phyloP scores from a whole-genome alignment of 1,140 invertebrate species.

The Fopius arisanus region DNA sequence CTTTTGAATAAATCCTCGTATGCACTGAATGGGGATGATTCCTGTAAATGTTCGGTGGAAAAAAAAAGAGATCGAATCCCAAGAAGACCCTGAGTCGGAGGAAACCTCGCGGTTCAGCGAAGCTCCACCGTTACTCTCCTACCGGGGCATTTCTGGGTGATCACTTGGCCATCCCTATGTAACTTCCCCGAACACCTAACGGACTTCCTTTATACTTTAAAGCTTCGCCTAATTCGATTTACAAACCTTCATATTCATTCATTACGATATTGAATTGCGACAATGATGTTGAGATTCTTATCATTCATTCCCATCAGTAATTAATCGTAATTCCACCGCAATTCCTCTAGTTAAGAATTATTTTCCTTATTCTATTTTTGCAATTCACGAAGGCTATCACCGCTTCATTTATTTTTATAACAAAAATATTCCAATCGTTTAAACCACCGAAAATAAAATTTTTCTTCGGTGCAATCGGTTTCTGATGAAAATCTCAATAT shows the following conservation, averaged over 20 bases:
- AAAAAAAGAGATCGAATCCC: slow-evolving; percentile 48
- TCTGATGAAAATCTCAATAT: too few species aligned
- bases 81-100: slow-evolving; percentile 61
- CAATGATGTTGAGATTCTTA: too few species aligned
- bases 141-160: slow-evolving; percentile 36
- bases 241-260: neutral
- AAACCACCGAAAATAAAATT: too few species aligned
- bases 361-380: too few species aligned
- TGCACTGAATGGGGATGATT: neutral
- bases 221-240: slow-evolving; percentile 37
- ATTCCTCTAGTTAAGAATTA: too few species aligned
- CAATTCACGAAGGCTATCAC: too few species aligned
- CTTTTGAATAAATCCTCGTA: too few species aligned
- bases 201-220: slow-evolving; percentile 56
- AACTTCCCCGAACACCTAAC: slow-evolving; percentile 54
- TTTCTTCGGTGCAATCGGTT: too few species aligned
- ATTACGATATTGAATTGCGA: neutral
- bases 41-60: neutral
- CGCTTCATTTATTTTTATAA: too few species aligned
- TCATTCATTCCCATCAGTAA: too few species aligned
- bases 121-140: slow-evolving; percentile 49
- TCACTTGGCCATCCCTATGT: slow-evolving; percentile 45
- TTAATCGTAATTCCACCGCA: too few species aligned
- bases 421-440: too few species aligned
- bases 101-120: slow-evolving; percentile 59